Evolutionary conservation across 2,888 invertebrate species (phyloP).

Genomic region (Nomada flava): DNA sequence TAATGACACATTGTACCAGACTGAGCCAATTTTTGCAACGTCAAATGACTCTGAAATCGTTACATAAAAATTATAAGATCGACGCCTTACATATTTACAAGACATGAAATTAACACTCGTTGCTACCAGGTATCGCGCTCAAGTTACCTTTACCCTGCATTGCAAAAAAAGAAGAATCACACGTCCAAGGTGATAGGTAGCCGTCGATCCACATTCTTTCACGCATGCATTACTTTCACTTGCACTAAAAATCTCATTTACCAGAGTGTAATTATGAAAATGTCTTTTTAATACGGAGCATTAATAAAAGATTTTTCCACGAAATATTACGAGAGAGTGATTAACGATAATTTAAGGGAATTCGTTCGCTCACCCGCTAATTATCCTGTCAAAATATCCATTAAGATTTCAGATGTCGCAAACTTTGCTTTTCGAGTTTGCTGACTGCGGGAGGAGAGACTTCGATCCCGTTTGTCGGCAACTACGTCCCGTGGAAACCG

Average conservation of each 20-base stretch:
- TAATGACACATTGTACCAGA: neutral
- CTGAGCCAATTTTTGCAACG: neutral
- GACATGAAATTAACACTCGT: neutral
- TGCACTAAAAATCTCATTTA: too few relatives aligned
- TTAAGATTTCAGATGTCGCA: slow-evolving; percentile 58
- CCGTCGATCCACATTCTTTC: neutral
- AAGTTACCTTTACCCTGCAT: neutral
- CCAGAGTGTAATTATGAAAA: too few relatives aligned
- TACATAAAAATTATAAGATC: neutral
- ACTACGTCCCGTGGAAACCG: slow-evolving; percentile 11
- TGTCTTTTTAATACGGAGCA: too few relatives aligned
- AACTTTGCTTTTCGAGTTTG: slow-evolving; percentile 51
- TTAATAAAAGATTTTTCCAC: neutral
- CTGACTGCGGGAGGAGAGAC: slow-evolving; percentile 27
- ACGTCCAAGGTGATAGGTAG: neutral
- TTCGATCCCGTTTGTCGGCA: slow-evolving; percentile 51
- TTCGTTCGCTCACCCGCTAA: slow-evolving; percentile 30
- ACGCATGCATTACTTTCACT: neutral
- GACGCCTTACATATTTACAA: neutral
- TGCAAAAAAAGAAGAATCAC: neutral
- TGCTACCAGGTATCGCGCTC: neutral
- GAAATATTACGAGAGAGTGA: neutral
- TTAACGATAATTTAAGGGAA: slow-evolving; percentile 12
- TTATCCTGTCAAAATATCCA: slow-evolving; percentile 62
- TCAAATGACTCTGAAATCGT: neutral